Conservation (phyloP, 2,888 invertebrate species). For the Rhodophaea formosa region DNA sequence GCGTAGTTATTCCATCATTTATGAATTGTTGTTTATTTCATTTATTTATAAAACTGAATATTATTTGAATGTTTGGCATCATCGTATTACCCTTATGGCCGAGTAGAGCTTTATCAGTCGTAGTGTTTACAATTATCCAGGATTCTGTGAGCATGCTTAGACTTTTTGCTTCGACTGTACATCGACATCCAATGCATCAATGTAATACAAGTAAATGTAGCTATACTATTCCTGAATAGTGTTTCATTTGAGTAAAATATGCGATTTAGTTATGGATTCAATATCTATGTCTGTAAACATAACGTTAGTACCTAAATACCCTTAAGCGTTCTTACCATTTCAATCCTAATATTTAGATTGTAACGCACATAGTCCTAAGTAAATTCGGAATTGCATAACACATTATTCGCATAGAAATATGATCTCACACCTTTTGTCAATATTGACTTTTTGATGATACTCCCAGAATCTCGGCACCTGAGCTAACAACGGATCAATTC, state of each 20-base stretch:
- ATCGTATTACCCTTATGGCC: too few relatives aligned
- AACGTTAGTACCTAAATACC: background rate
- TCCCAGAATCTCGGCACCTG: slow-evolving; percentile 62
- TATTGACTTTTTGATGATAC: slow-evolving; percentile 64
- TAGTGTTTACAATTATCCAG: too few relatives aligned
- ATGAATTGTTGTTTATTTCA: background rate
- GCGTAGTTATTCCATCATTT: background rate
- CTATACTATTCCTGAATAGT: too few relatives aligned
- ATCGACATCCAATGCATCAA: too few relatives aligned
- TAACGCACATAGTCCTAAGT: slow-evolving; percentile 51
- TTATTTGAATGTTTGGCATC: too few relatives aligned
- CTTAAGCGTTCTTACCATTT: background rate
- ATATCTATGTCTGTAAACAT: background rate
- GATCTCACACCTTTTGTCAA: slow-evolving; percentile 59
- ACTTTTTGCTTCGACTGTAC: too few relatives aligned
- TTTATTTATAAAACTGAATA: too few relatives aligned
- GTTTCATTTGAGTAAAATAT: too few relatives aligned
- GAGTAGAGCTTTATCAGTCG: too few relatives aligned
- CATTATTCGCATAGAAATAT: slow-evolving; percentile 68
- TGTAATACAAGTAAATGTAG: too few relatives aligned
- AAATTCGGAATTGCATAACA: slow-evolving; percentile 65
- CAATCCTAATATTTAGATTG: background rate
- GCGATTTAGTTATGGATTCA: too few relatives aligned
- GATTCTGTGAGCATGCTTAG: too few relatives aligned
- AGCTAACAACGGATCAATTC: slow-evolving; percentile 54